Base-by-base conservation (phyloP, 2,888 invertebrate species). In the Pseudococcus longispinus region DNA sequence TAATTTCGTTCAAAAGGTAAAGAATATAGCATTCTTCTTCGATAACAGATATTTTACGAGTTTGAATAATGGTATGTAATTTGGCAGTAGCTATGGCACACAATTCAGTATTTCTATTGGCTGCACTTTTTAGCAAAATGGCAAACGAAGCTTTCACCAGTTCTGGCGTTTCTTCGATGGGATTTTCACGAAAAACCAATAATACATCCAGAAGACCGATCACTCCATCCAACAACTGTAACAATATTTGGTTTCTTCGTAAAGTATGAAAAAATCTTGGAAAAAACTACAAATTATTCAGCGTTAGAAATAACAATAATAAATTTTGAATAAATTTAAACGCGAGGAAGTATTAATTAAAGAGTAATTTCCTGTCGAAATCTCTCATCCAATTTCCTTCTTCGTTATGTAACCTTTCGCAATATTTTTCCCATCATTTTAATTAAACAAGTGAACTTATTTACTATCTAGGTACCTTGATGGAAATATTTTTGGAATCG, bases 11-110 rank as follows among this genome's bases (percentile, higher is more conserved):
- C 32, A 92, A 91, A 88, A 91, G 91, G 88, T 90, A 92, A 26
- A 92, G 89, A 15, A 93, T 89, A 89, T 92, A 93, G 3, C 93
- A 92, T 37, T 93, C 91, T 90, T 93, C 93, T 20, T 92, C 91
- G 5, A 92, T 91, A 89, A 92, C 92, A 88, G 91, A 91, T 32
- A 92, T 91, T 88, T 91, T 91, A 37, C 93, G 91, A 88, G 92
- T 93, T 89, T 93, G 93, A 6, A 94, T 90, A 88, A 93, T 91
- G 8, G 92, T 92, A 90, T 93, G 93, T 2, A 94, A 90, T 89
- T 93, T 92, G 2, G 93, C 93, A 0, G 93, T 92, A 0, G 93
- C 93, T 90, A 93, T 92, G 65, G 93, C 93, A 89, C 93, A 93
- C 87, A 93, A 91, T 88, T 93, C 91, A 0, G 92, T 90, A 89